phyloP scores from a whole-genome alignment of 2,113 vertebrate species.

The Anoura caudifer region DNA sequence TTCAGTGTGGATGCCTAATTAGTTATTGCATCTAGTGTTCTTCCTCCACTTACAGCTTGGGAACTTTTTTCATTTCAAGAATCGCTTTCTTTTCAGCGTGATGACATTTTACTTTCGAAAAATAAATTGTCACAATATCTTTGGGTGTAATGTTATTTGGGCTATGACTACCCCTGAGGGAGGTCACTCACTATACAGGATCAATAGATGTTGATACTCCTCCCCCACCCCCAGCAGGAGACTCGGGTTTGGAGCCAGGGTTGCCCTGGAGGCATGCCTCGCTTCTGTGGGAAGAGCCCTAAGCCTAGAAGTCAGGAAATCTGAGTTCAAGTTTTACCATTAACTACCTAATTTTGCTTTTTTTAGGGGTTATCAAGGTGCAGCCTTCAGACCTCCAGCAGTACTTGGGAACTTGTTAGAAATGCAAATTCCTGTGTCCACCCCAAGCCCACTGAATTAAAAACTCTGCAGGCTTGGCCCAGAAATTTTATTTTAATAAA shows the following conservation, averaged over 20 bases:
- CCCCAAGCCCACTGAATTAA: not conserved
- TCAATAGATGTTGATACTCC: too few species aligned
- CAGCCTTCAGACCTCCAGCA: not conserved
- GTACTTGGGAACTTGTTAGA: not conserved
- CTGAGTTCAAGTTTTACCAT: not conserved
- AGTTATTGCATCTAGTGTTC: not conserved
- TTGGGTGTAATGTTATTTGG: not conserved
- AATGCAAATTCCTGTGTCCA: not conserved
- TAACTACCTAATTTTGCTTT: not conserved
- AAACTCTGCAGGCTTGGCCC: not conserved
- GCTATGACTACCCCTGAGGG: not conserved
- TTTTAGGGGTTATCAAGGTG: not conserved
- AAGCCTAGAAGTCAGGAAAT: not conserved
- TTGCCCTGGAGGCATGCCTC: not conserved
- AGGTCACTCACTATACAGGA: not conserved
- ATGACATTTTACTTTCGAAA: not conserved
- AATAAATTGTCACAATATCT: not conserved
- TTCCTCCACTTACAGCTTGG: not conserved
- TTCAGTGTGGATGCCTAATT: not conserved
- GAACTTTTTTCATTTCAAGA: conserved; percentile 13
- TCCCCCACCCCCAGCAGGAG: not conserved
- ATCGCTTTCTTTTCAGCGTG: not conserved
- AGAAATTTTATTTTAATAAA: not conserved
- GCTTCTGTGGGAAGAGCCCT: not conserved
- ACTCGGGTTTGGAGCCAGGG: not conserved